Conservation (phyloP, 2,888 invertebrate species). For the Ditylenchus weischeri region DNA sequence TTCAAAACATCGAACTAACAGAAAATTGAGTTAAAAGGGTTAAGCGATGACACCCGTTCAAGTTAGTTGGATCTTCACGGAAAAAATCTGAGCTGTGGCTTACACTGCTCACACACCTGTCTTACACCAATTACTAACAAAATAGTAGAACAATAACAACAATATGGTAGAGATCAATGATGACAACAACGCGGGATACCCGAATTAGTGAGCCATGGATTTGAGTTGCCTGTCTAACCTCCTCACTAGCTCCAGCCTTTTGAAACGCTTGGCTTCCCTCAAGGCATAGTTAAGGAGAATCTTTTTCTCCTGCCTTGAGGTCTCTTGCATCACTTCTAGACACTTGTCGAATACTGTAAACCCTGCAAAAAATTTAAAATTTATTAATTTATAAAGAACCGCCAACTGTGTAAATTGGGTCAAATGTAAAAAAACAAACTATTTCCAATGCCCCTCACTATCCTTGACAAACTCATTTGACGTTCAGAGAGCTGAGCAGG, state of each 20-base stretch:
- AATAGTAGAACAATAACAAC: too few relatives aligned
- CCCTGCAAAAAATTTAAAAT: conserved; percentile 3
- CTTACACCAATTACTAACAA: too few relatives aligned
- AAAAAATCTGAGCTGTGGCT: too few relatives aligned
- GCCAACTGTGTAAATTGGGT: background rate
- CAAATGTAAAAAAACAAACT: background rate
- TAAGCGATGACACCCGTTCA: too few relatives aligned
- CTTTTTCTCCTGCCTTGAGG: background rate
- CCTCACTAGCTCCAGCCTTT: background rate
- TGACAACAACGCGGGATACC: too few relatives aligned
- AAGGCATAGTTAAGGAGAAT: conserved; percentile 4
- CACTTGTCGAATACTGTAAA: conserved; percentile 11
- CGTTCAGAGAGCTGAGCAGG: background rate
- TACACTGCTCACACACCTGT: too few relatives aligned
- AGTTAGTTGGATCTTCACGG: too few relatives aligned
- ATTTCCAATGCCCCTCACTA: conserved; percentile 5
- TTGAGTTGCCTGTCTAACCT: background rate
- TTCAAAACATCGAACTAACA: too few relatives aligned
- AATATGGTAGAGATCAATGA: too few relatives aligned
- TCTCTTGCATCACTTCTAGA: background rate
- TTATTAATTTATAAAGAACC: background rate
- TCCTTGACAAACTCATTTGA: background rate
- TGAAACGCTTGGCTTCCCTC: conserved; percentile 10
- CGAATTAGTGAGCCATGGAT: too few relatives aligned
- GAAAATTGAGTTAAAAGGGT: too few relatives aligned